Conservation (phyloP, 1,140 invertebrate species). For the Drosophila setifemur region DNA sequence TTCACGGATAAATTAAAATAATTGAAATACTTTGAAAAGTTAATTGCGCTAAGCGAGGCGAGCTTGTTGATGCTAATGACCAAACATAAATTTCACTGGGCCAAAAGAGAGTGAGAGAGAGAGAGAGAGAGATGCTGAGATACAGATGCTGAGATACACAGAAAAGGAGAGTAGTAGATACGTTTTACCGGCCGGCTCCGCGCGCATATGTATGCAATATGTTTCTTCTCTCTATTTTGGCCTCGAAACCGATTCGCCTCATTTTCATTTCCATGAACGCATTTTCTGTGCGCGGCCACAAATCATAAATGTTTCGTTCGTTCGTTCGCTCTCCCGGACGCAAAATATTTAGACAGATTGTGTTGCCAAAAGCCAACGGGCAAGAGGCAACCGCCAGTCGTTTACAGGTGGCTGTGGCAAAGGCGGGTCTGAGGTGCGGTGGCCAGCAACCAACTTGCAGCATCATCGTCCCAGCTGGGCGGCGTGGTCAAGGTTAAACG, state of each 20-base stretch:
- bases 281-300: conserved; percentile 66
- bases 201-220: conserved; percentile 80
- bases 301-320: conserved; percentile 61
- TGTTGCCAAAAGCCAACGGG: conserved; percentile 48
- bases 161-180: conserved; percentile 8
- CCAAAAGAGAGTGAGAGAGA: conserved; percentile 10
- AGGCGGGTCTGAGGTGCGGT: neutral
- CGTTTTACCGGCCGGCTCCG: conserved; percentile 65
- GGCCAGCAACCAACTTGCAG: conserved; percentile 15
- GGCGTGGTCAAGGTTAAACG: conserved; percentile 73
- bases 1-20: conserved; percentile 77
- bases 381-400: neutral
- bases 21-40: conserved; percentile 76
- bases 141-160: conserved; percentile 12
- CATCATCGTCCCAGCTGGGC: conserved; percentile 69
- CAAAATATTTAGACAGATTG: conserved; percentile 75
- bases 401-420: conserved; percentile 63
- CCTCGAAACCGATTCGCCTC: conserved; percentile 29
- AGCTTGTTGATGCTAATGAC: conserved; percentile 74
- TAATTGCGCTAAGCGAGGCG: conserved; percentile 66
- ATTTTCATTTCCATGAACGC: conserved; percentile 68
- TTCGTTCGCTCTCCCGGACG: conserved; percentile 17
- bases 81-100: conserved; percentile 71
- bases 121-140: conserved; percentile 1
- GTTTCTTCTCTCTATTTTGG: conserved; percentile 43